Conservation (phyloP, 1,140 invertebrate genomes). For the Zaprionus inermis region DNA sequence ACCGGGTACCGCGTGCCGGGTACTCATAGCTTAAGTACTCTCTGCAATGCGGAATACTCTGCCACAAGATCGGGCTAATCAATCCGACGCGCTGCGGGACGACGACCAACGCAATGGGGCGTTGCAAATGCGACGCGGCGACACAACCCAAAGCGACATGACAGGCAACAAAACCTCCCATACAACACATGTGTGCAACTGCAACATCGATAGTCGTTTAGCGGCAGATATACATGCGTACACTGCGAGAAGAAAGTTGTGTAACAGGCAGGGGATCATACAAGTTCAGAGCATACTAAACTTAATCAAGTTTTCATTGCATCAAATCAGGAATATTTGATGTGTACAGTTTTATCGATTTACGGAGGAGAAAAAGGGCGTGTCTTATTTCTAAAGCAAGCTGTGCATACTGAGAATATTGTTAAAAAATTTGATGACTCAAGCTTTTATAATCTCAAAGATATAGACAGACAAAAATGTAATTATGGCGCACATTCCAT, state of each 20-base stretch:
- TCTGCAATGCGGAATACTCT: slow-evolving; percentile 73
- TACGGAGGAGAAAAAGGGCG: no score
- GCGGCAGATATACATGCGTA: slow-evolving; percentile 19
- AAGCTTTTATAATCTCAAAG: no score
- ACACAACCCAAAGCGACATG: slow-evolving; percentile 11
- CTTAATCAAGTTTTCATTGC: no score
- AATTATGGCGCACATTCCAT: background rate
- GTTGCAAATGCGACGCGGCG: background rate
- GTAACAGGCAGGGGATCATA: no score
- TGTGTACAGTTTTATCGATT: no score
- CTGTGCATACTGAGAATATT: no score
- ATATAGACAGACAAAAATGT: no score
- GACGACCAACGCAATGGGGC: slow-evolving; percentile 21
- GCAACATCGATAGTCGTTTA: slow-evolving; percentile 33
- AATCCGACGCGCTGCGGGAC: slow-evolving; percentile 55
- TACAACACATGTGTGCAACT: slow-evolving; percentile 23
- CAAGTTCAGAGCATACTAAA: background rate
- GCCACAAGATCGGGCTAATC: slow-evolving; percentile 73
- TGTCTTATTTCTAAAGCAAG: no score
- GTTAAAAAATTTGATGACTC: no score
- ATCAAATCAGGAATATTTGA: no score
- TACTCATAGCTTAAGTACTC: slow-evolving; percentile 8
- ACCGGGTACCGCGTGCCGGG: slow-evolving; percentile 40
- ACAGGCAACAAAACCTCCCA: slow-evolving; percentile 31
- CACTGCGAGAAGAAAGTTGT: slow-evolving; percentile 16